Evolutionary conservation across 2,888 invertebrate species (phyloP).

Genomic region (Nomada hirtipes): DNA sequence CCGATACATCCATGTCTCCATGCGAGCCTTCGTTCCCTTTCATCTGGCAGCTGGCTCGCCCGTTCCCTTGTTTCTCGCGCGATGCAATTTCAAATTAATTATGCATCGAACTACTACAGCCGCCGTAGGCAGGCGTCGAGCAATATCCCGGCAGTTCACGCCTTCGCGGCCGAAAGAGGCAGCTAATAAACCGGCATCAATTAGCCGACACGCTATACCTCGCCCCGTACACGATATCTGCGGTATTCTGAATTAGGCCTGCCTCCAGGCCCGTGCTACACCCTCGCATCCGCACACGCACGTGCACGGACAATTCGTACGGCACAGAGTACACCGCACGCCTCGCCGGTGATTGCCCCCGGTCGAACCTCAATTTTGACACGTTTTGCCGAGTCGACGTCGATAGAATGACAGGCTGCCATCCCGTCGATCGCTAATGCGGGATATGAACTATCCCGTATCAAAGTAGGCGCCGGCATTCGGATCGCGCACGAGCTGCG

Average conservation of each 20-base stretch:
- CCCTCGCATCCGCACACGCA: neutral
- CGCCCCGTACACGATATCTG: slow-evolving; percentile 60
- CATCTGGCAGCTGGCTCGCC: slow-evolving; percentile 11
- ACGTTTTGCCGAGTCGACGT: slow-evolving; percentile 58
- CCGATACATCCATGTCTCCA: slow-evolving; percentile 16
- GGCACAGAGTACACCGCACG: slow-evolving; percentile 20
- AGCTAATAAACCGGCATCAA: slow-evolving; percentile 81
- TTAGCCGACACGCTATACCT: slow-evolving; percentile 79
- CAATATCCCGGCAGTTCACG: slow-evolving; percentile 76
- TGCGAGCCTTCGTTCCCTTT: slow-evolving; percentile 30
- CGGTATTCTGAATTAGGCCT: slow-evolving; percentile 67
- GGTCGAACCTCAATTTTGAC: slow-evolving; percentile 58
- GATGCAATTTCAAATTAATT: slow-evolving; percentile 73
- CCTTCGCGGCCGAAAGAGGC: slow-evolving; percentile 78
- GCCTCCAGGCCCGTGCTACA: slow-evolving; percentile 1
- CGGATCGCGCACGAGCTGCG: neutral
- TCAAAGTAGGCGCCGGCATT: slow-evolving; percentile 8
- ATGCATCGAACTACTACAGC: slow-evolving; percentile 64
- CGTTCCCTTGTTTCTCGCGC: slow-evolving; percentile 32
- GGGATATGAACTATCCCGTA: slow-evolving; percentile 38
- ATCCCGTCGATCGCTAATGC: slow-evolving; percentile 41
- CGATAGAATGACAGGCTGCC: slow-evolving; percentile 60
- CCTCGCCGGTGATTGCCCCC: slow-evolving; percentile 31
- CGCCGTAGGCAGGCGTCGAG: slow-evolving; percentile 73
- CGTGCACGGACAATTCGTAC: neutral